phyloP scores from a whole-genome alignment of 2,113 vertebrate genomes.

The Triplophysa tibetana region DNA sequence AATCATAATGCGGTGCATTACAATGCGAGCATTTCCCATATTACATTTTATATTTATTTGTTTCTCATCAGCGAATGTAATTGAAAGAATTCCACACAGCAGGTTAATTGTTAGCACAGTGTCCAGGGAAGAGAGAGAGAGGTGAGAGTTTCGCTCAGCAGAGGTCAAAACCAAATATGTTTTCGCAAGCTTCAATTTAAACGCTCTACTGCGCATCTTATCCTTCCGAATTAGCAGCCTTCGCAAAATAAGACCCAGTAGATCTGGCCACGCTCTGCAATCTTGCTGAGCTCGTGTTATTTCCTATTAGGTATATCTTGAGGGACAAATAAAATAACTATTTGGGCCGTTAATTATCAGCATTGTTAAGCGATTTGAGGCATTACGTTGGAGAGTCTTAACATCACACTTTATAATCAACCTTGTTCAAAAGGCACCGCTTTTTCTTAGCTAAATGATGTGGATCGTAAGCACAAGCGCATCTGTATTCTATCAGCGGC shows the following conservation, averaged over 20 bases:
- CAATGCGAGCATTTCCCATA: slow-evolving; percentile 7
- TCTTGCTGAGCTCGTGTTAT: slow-evolving; percentile 7
- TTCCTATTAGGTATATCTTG: slow-evolving; percentile 15
- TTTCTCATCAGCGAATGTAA: slow-evolving; percentile 26
- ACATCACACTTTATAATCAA: slow-evolving; percentile 6
- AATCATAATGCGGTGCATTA: slow-evolving; percentile 31
- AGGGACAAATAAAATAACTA: slow-evolving; percentile 28
- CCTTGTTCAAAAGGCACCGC: slow-evolving; percentile 8
- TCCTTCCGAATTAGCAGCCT: neutral
- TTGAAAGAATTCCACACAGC: neutral
- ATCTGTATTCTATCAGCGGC: slow-evolving; percentile 49
- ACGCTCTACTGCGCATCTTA: neutral
- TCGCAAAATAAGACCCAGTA: slow-evolving; percentile 1
- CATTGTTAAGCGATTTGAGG: slow-evolving; percentile 18
- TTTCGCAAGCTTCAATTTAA: slow-evolving; percentile 3
- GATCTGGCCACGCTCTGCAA: neutral
- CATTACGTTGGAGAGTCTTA: slow-evolving; percentile 10
- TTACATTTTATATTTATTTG: slow-evolving; percentile 39
- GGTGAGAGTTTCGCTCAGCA: neutral
- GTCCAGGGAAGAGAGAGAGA: slow-evolving; percentile 2
- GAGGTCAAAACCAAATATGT: slow-evolving; percentile 21
- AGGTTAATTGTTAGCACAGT: slow-evolving; percentile 15
- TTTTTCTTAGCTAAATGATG: slow-evolving; percentile 19
- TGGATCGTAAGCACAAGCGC: slow-evolving; percentile 23
- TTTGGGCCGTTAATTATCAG: slow-evolving; percentile 18